Base-by-base conservation (phyloP, 2,113 vertebrate species). In the Anhinga rufa region DNA sequence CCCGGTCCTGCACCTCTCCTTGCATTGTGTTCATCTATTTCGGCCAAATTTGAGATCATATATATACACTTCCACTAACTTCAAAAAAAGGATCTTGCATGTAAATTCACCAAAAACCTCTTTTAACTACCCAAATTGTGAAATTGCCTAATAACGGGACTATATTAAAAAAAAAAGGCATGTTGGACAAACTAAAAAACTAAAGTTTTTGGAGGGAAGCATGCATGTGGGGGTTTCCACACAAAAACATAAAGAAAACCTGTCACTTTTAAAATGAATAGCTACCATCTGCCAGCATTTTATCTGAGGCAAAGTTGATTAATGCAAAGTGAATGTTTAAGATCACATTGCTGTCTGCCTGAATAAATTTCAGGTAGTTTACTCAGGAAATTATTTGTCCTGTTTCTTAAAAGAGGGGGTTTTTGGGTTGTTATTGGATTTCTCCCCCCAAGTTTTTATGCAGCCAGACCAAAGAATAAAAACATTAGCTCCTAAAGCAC, bases 221-320 rank as follows among this genome's bases (percentile, higher is more conserved):
- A 48, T 65, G 80, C 51, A 20, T 82, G 91, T 57, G 94, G 78
- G 95, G 96, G 94, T 95, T 96, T 97, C 92, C 91, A 94, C 74
- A 90, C 85, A 96, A 96, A 96, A 97, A 93, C 48, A 32, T 96
- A 97, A 96, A 95, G 92, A 97, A 98, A 98, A 97, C 94, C 87
- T 96, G 98, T 96, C 93, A 97, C 92, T 97, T 90, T 96, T 96
- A 87, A 98, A 98, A 96, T 94, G 91, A 96, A 98, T 97, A 96
- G 97, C 95, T 97, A 96, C 97, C 97, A 98, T 98, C 98, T 98
- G 98, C 89, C 97, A 97, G 86, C 86, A 86, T 97, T 98, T 98
- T 96, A 98, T 98, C 95, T 92, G 95, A 97, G 94, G 93, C 97
- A 97, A 98, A 97, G 93, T 90, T 97, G 96, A 97, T 95, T 97